Percentiles rank a stretch among this genome's conserved stretches.
Evolutionary conservation across 2,113 vertebrate species (phyloP).

Genomic region (Oryzias javanicus): DNA sequence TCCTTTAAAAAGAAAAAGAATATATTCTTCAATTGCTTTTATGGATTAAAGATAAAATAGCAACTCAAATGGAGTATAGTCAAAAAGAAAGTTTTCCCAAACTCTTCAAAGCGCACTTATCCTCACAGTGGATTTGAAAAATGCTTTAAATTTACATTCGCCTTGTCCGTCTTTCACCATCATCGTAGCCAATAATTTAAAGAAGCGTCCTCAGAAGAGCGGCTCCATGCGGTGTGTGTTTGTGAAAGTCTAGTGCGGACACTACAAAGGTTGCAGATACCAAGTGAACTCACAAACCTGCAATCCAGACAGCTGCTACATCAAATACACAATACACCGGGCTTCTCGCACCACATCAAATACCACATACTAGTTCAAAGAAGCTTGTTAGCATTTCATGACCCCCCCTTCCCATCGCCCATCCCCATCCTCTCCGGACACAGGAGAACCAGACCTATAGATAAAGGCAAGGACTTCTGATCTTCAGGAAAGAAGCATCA

Average conservation of each 20-base stretch:
- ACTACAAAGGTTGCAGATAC: constrained; percentile 55
- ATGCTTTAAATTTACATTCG: not conserved
- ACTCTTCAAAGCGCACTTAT: constrained; percentile 7
- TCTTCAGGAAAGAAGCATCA: constrained; percentile 28
- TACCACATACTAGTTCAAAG: constrained; percentile 60
- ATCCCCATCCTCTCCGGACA: constrained; percentile 14
- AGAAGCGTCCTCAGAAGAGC: not conserved
- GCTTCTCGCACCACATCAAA: constrained; percentile 53
- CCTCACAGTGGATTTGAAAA: not conserved
- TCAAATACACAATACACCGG: constrained; percentile 37
- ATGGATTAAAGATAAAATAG: constrained; percentile 5
- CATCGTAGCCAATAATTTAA: not conserved
- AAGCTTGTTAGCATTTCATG: constrained; percentile 47
- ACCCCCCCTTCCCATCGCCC: constrained; percentile 14
- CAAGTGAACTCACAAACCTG: constrained; percentile 27
- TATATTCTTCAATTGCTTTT: not conserved
- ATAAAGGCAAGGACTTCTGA: constrained; percentile 7
- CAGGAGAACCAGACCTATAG: not conserved
- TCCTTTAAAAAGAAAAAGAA: too few species aligned
- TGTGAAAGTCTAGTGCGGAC: not conserved
- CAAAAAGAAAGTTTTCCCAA: constrained; percentile 7
- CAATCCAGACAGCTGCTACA: constrained; percentile 37
- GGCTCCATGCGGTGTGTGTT: not conserved
- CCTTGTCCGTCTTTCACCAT: not conserved
- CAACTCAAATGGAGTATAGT: not conserved